phyloP scores from a whole-genome alignment of 2,113 vertebrate species.

The Ranitomeya variabilis region DNA sequence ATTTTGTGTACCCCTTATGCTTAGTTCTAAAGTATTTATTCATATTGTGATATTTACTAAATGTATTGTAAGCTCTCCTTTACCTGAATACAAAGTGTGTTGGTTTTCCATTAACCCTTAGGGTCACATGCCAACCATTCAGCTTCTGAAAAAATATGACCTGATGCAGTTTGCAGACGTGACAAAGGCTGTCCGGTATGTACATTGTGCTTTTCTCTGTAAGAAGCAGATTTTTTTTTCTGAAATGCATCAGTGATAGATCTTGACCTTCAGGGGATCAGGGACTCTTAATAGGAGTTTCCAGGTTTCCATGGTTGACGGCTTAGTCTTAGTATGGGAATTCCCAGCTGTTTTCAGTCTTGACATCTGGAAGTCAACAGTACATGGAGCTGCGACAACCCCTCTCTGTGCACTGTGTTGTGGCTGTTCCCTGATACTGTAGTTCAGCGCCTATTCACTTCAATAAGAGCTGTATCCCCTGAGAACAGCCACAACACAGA shows the following conservation, averaged over 20 bases:
- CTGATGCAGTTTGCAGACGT: conserved; percentile 96
- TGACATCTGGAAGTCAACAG: no score
- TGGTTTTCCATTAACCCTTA: conserved; percentile 63
- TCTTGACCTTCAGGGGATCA: neutral
- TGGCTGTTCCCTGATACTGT: no score
- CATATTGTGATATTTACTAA: neutral
- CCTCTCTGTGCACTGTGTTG: no score
- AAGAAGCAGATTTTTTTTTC: neutral
- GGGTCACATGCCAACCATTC: conserved; percentile 95
- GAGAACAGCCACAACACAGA: no score
- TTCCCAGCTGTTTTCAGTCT: no score
- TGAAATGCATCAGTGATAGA: neutral
- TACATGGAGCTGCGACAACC: no score
- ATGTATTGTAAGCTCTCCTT: neutral
- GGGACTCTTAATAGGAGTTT: neutral
- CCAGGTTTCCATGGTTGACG: no score
- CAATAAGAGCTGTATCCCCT: no score
- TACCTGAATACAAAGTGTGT: neutral
- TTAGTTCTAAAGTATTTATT: no score
- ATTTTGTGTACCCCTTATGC: no score
- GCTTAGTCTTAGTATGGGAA: no score
- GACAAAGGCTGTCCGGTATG: conserved; percentile 89
- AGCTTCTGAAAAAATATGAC: conserved; percentile 92
- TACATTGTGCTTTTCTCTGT: neutral
- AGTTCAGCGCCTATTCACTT: no score